phyloP scores from a whole-genome alignment of 2,888 invertebrate genomes.

The Onchidella celtica region DNA sequence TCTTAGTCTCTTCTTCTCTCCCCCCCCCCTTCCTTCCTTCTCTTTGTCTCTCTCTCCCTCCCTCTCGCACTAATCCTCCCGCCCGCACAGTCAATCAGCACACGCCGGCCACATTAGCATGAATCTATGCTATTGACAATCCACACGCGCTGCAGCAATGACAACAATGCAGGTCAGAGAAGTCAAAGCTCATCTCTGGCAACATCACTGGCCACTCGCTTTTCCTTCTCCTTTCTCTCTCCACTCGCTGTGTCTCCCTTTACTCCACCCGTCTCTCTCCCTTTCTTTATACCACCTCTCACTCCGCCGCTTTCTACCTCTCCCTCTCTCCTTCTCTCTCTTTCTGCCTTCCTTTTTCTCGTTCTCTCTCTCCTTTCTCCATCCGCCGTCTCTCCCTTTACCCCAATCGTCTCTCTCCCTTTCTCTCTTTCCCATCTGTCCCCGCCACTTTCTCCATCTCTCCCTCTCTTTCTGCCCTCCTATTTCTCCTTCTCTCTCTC shows the following conservation, averaged over 20 bases:
- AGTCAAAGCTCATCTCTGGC: no score
- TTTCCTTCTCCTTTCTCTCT: not conserved
- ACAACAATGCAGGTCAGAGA: no score
- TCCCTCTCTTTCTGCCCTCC: not conserved
- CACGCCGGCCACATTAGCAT: no score
- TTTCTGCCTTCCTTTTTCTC: not conserved
- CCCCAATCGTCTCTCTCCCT: not conserved
- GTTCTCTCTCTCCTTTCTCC: not conserved
- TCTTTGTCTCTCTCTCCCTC: not conserved
- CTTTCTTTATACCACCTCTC: not conserved
- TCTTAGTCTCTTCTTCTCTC: not conserved
- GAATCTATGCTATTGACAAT: no score
- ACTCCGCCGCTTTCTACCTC: not conserved
- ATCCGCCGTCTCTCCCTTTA: not conserved
- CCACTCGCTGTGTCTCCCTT: not conserved
- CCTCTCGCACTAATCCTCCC: not conserved
- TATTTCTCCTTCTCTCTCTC: not conserved
- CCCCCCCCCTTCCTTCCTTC: not conserved
- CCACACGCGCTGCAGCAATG: no score
- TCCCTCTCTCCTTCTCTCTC: slow-evolving; percentile 3
- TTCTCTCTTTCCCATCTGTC: not conserved
- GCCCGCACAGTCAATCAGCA: not conserved
- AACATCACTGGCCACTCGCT: no score
- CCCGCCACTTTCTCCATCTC: not conserved
- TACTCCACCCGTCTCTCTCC: not conserved